phyloP scores from a whole-genome alignment of 2,113 vertebrate species.

The Opisthocomus hoazin region DNA sequence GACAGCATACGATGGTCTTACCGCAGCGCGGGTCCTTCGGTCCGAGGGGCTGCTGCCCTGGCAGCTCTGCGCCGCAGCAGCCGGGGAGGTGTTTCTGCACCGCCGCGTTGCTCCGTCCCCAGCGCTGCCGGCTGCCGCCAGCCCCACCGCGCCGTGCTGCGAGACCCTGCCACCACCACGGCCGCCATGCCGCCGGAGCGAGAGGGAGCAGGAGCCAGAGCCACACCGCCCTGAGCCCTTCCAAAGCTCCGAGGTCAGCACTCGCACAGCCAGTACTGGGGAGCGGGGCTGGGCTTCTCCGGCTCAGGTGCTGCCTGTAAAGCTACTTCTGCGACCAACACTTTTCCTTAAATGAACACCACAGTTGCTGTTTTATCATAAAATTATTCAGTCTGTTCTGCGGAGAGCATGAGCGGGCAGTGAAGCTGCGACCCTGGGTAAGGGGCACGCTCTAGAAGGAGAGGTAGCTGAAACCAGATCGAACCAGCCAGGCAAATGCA shows the following conservation, averaged over 20 bases:
- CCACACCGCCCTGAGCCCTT: background rate
- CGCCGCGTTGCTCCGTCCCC: background rate
- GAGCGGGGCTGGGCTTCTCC: accelerated
- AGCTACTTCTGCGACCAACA: background rate
- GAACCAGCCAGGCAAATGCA: background rate
- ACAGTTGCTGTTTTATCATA: background rate
- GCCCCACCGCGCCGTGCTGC: accelerated
- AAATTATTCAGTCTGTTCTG: background rate
- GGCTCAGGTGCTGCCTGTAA: background rate
- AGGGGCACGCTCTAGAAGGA: background rate
- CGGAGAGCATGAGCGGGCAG: background rate
- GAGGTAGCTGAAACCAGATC: background rate
- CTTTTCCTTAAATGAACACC: background rate
- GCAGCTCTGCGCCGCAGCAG: background rate
- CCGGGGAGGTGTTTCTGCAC: background rate
- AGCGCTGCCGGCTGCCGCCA: background rate
- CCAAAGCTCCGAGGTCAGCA: background rate
- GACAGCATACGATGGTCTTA: no score
- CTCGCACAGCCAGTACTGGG: no score
- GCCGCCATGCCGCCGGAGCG: no score
- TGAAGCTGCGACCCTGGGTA: background rate
- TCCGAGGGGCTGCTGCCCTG: background rate
- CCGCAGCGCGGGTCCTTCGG: no score
- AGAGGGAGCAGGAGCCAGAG: no score
- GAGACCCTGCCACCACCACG: accelerated